Conservation (phyloP, 2,797 vertebrate genomes). For the Poecilia gillii region DNA sequence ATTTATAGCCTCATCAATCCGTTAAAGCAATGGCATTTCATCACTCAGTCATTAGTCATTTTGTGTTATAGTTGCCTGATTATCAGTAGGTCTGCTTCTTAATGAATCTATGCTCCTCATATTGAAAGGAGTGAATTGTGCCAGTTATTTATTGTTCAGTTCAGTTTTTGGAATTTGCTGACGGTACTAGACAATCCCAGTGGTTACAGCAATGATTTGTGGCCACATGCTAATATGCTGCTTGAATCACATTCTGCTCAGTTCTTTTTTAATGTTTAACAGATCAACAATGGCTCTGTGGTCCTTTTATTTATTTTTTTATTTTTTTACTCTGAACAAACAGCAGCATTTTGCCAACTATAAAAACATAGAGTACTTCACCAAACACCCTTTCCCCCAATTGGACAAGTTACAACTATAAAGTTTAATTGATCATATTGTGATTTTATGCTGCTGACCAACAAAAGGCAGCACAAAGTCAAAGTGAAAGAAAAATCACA, state of each 20-base stretch:
- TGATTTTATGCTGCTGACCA: neutral
- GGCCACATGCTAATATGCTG: neutral
- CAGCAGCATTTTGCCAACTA: neutral
- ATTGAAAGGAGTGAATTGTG: neutral
- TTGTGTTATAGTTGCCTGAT: slow-evolving; percentile 7
- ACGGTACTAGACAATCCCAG: neutral
- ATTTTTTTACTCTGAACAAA: neutral
- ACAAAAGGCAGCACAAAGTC: neutral
- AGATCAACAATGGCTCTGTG: neutral
- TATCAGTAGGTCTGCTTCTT: neutral
- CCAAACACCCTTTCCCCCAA: neutral
- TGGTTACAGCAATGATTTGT: neutral
- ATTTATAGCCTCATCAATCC: slow-evolving; percentile 10
- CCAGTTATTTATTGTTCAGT: neutral
- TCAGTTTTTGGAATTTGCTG: neutral
- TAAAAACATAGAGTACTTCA: neutral
- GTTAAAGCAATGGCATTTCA: slow-evolving; percentile 5
- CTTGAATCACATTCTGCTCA: neutral
- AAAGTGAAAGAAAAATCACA: neutral
- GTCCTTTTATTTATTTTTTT: neutral
- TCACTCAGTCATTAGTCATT: slow-evolving; percentile 7
- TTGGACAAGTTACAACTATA: neutral
- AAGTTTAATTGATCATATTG: neutral
- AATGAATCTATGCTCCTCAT: neutral
- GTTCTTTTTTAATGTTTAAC: neutral